Evolutionary conservation across 2,888 invertebrate genomes (phyloP).

Genomic region (Mythimna lalbum): DNA sequence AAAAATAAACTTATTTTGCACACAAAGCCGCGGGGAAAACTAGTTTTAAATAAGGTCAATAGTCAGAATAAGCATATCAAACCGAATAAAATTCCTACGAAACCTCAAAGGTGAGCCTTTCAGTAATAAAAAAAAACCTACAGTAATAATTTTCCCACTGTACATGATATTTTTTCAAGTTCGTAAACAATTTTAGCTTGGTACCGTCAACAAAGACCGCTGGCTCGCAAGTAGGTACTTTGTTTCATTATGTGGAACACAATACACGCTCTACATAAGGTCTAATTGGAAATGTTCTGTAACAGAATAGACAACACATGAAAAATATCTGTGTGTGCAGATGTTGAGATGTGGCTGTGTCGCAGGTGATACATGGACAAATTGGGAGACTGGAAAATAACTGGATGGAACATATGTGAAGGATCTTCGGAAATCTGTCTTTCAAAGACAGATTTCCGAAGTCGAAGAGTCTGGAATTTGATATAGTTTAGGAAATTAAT

Average conservation of each 20-base stretch:
- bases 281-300: conserved; percentile 62
- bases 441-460: no score
- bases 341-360: conserved; percentile 52
- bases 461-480: not conserved
- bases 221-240: conserved; percentile 48
- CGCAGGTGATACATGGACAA: not conserved
- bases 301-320: conserved; percentile 60
- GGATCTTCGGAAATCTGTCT: no score
- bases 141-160: not conserved
- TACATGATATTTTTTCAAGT: conserved; percentile 22
- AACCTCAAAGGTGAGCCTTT: no score
- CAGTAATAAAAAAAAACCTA: not conserved
- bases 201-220: conserved; percentile 36
- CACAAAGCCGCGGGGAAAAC: no score
- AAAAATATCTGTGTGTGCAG: conserved; percentile 53
- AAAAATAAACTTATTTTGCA: no score
- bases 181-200: conserved; percentile 28
- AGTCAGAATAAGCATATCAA: not conserved
- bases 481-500: no score
- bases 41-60: no score
- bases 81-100: no score
- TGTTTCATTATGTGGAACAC: conserved; percentile 52
- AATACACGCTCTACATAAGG: conserved; percentile 54
- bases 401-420: not conserved
- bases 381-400: not conserved